phyloP scores from a whole-genome alignment of 1,140 invertebrate species.

The Atta texana region DNA sequence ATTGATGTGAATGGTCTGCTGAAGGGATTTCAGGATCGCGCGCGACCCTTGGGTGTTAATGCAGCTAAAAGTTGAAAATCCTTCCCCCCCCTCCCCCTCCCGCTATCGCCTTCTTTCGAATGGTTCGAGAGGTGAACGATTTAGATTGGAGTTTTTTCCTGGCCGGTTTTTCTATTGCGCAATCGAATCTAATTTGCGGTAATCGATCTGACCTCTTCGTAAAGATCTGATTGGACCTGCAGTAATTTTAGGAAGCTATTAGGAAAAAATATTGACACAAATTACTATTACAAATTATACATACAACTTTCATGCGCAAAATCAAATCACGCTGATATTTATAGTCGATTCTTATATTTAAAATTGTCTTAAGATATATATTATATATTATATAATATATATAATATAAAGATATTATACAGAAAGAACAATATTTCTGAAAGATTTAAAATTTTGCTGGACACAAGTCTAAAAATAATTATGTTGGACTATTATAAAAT shows the following conservation, averaged over 20 bases:
- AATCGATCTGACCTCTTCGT: not conserved
- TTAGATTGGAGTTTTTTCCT: slow-evolving; percentile 42
- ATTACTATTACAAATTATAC: not conserved
- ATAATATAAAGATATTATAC: no score
- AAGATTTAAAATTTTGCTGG: no score
- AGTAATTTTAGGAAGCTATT: not conserved
- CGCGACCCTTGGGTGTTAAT: slow-evolving; percentile 57
- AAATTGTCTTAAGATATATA: no score
- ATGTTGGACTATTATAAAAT: no score
- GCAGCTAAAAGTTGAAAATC: slow-evolving; percentile 45
- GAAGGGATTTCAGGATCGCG: slow-evolving; percentile 59
- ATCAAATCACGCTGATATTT: not conserved
- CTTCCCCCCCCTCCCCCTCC: not conserved
- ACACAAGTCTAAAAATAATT: no score
- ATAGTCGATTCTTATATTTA: no score
- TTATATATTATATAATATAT: no score
- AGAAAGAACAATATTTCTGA: no score
- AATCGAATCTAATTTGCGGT: slow-evolving; percentile 18
- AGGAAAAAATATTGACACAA: not conserved
- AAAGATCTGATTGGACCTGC: not conserved
- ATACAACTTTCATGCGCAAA: not conserved
- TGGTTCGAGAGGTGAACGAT: slow-evolving; percentile 29
- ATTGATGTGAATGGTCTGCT: slow-evolving; percentile 29
- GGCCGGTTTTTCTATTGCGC: not conserved
- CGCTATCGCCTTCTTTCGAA: slow-evolving; percentile 13